Evolutionary conservation across 2,888 invertebrate genomes (phyloP).

Genomic region (Nudaria mundana): DNA sequence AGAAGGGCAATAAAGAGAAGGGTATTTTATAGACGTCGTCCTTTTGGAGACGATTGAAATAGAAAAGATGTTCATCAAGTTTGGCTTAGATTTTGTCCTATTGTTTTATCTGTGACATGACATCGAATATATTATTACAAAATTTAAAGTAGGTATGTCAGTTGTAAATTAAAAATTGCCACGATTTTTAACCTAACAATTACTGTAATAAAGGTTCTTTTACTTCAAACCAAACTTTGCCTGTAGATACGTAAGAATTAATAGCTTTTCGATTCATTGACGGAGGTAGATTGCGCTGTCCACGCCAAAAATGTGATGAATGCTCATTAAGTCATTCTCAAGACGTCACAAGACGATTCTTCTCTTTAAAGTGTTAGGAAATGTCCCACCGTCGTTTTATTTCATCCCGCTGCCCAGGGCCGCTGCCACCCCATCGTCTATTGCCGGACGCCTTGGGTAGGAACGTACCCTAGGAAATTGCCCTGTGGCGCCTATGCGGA

Average conservation of each 20-base stretch:
- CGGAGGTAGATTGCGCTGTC: constrained; percentile 33
- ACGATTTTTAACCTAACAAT: background rate
- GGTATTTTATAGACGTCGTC: no score
- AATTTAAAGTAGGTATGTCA: background rate
- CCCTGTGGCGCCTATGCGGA: no score
- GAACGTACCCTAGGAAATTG: no score
- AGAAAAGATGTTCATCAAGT: constrained; percentile 20
- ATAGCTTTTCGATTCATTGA: constrained; percentile 33
- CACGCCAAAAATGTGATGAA: constrained; percentile 34
- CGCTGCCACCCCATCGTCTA: no score
- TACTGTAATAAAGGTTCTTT: background rate
- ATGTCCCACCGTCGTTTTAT: no score
- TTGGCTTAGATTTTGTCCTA: constrained; percentile 23
- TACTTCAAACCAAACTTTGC: constrained; percentile 5
- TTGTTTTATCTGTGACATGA: constrained; percentile 32
- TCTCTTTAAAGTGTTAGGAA: constrained; percentile 33
- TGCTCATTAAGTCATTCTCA: constrained; percentile 32
- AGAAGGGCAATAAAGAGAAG: no score
- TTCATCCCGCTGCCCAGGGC: no score
- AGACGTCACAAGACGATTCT: constrained; percentile 25
- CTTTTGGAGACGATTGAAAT: no score
- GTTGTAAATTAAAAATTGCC: background rate
- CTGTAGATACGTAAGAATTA: constrained; percentile 24
- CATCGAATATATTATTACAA: constrained; percentile 18
- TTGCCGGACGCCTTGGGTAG: no score